These are phyloP conservation scores for Cavia aperea DNA, from an alignment of 2,113 vertebrate genomes.

Conservation along the genomic window DNA sequence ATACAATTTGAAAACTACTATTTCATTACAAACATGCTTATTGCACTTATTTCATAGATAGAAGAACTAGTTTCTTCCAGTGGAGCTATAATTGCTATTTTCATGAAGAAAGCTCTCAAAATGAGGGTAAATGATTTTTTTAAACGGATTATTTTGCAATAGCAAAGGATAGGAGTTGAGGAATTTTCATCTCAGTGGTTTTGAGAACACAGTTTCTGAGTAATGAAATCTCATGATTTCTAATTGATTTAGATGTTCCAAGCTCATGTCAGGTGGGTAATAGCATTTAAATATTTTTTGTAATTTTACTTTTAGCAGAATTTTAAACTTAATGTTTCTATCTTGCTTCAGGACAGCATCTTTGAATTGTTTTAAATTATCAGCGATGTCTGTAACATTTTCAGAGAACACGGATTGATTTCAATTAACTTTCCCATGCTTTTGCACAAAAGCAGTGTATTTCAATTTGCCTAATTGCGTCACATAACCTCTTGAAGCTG, in stretches of 20 bases:
- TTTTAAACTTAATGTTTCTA: slow-evolving; percentile 71
- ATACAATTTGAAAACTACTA: neutral
- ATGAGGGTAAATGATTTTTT: neutral
- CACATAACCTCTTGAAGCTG: slow-evolving; percentile 67
- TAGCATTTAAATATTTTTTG: slow-evolving; percentile 70
- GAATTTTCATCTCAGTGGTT: neutral
- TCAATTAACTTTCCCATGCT: slow-evolving; percentile 77
- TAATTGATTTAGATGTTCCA: slow-evolving; percentile 64
- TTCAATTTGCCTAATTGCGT: slow-evolving; percentile 77
- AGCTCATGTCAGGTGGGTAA: slow-evolving; percentile 63
- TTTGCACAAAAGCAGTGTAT: slow-evolving; percentile 76
- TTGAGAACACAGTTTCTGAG: slow-evolving; percentile 47
- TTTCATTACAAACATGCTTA: neutral
- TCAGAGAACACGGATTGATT: slow-evolving; percentile 75
- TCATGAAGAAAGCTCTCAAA: slow-evolving; percentile 19
- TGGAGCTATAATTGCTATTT: neutral
- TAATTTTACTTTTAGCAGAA: slow-evolving; percentile 56
- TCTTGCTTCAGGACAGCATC: slow-evolving; percentile 74
- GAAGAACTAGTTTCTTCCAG: neutral
- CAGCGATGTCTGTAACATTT: slow-evolving; percentile 73
- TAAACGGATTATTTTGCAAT: slow-evolving; percentile 25
- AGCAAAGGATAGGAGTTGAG: slow-evolving; percentile 34
- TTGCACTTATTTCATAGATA: neutral
- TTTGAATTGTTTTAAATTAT: slow-evolving; percentile 79
- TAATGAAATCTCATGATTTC: slow-evolving; percentile 62